Evolutionary conservation across 2,113 vertebrate species (phyloP).

Genomic region (Megaceryle torquata): DNA sequence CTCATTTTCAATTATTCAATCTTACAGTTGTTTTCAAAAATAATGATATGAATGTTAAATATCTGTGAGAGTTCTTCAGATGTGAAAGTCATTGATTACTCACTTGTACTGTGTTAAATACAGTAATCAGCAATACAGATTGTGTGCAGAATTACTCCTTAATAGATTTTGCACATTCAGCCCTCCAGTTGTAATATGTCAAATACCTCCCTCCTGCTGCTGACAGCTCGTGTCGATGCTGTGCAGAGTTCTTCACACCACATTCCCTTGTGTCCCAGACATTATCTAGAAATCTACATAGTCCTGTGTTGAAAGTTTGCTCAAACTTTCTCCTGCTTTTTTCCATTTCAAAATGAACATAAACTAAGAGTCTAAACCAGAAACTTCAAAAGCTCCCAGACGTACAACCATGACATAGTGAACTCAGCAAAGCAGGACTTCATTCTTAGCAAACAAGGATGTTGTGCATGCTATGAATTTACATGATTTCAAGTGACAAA

Average conservation of each 20-base stretch:
- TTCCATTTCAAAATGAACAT: neutral
- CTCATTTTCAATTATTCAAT: neutral
- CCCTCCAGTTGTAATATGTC: neutral
- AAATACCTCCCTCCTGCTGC: neutral
- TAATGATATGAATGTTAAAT: neutral
- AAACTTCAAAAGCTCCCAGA: neutral
- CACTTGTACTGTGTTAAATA: neutral
- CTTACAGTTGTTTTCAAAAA: neutral
- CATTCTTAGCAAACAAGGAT: neutral
- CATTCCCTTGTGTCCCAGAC: neutral
- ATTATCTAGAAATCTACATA: constrained; percentile 49
- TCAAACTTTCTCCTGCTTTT: neutral
- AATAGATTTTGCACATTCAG: neutral
- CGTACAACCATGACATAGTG: rapidly evolving
- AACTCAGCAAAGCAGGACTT: neutral
- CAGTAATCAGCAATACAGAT: neutral
- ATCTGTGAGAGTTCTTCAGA: neutral
- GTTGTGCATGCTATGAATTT: neutral
- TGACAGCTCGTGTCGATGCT: constrained; percentile 13
- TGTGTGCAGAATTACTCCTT: neutral
- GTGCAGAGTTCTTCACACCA: constrained; percentile 12
- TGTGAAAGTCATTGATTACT: neutral
- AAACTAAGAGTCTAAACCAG: neutral
- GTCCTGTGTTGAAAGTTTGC: neutral
- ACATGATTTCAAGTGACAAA: neutral